These are phyloP conservation scores for Nylanderia fulva DNA, from an alignment of 1,140 invertebrate species.

Conservation along the genomic window DNA sequence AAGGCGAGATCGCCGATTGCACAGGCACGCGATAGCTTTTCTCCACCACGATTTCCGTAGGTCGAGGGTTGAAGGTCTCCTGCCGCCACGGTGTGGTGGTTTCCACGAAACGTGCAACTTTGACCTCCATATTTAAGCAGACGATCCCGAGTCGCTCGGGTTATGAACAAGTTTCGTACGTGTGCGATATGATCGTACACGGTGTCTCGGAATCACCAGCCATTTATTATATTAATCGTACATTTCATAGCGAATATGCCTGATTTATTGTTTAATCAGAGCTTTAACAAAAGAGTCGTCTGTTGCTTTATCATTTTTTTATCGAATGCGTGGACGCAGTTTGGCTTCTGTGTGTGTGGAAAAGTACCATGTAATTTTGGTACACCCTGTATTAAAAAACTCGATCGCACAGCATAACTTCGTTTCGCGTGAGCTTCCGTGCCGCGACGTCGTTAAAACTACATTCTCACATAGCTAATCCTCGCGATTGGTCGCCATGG, in stretches of 20 bases:
- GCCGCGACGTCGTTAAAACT: constrained; percentile 74
- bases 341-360: neutral
- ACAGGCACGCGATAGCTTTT: constrained; percentile 68
- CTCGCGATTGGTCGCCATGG: constrained; percentile 53
- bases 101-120: constrained; percentile 36
- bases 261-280: neutral
- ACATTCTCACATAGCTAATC: constrained; percentile 65
- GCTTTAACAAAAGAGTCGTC: neutral
- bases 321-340: neutral
- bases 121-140: constrained; percentile 38
- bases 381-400: neutral
- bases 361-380: neutral
- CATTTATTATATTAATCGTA: neutral
- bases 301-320: neutral
- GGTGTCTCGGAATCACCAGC: neutral
- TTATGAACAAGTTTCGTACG: constrained; percentile 3
- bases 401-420: constrained; percentile 21
- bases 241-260: neutral
- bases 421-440: constrained; percentile 71
- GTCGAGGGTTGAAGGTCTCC: constrained; percentile 78
- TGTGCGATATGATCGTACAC: neutral
- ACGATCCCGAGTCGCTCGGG: neutral
- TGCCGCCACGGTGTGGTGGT: constrained; percentile 20
- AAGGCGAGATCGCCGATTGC: constrained; percentile 66
- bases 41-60: constrained; percentile 58